A percentile compares a stretch with the other conserved stretches of the same genome.
Evolutionary conservation across 2,797 vertebrate species (phyloP).

Genomic region (Sternarchorhynchus goeldii): DNA sequence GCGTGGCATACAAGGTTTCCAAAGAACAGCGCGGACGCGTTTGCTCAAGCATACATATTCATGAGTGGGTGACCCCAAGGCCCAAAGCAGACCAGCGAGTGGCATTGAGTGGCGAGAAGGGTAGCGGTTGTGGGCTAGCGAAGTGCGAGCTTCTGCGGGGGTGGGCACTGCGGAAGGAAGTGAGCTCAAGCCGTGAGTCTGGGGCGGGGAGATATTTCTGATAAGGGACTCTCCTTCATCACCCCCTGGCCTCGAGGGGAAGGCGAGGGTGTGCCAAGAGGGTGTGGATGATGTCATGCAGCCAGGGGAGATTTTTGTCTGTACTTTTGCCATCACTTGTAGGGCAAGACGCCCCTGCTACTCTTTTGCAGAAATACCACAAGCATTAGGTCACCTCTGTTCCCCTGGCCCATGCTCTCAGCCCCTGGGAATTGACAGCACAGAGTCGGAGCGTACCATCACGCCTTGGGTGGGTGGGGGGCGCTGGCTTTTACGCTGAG

Average conservation of each 20-base stretch:
- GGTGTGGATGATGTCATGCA: constrained; percentile 54
- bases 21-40: constrained; percentile 43
- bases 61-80: constrained; percentile 37
- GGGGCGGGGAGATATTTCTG: constrained; percentile 53
- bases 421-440: not conserved
- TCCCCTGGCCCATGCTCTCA: not conserved
- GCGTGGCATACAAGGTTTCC: constrained; percentile 39
- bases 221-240: constrained; percentile 62
- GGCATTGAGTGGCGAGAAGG: constrained; percentile 31
- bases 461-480: constrained; percentile 1
- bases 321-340: constrained; percentile 8
- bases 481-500: not conserved
- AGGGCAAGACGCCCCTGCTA: not conserved
- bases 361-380: constrained; percentile 22
- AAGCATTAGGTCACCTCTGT: constrained; percentile 5
- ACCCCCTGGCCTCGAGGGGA: constrained; percentile 35
- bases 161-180: constrained; percentile 54
- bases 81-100: constrained; percentile 37
- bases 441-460: not conserved
- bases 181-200: constrained; percentile 46
- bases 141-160: constrained; percentile 15
- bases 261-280: constrained; percentile 25
- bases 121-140: constrained; percentile 36
- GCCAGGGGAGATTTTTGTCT: constrained; percentile 52
- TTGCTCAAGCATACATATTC: constrained; percentile 54